phyloP scores from a whole-genome alignment of 2,888 invertebrate species.

The Macrophya alboannulata region DNA sequence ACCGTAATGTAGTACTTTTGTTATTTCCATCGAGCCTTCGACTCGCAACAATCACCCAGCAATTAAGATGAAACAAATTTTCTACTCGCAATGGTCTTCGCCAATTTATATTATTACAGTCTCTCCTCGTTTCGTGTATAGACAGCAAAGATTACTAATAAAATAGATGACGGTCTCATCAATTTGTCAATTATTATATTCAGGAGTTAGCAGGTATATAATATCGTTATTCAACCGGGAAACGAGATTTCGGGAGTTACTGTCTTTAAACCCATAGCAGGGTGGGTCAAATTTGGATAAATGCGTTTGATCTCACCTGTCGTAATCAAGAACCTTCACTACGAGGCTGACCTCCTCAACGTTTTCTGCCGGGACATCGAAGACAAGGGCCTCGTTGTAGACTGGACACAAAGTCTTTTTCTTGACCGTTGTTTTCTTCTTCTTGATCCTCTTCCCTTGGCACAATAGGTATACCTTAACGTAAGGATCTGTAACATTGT shows the following conservation, averaged over 20 bases:
- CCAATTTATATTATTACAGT: neutral
- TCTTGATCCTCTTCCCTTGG: slow-evolving; percentile 94
- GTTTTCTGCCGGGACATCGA: slow-evolving; percentile 93
- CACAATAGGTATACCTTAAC: slow-evolving; percentile 95
- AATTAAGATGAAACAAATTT: neutral
- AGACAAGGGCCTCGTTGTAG: slow-evolving; percentile 96
- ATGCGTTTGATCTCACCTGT: slow-evolving; percentile 84
- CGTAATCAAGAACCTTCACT: slow-evolving; percentile 94
- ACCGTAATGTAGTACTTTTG: neutral
- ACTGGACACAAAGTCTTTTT: slow-evolving; percentile 93
- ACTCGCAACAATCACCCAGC: neutral
- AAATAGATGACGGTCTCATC: slow-evolving; percentile 13
- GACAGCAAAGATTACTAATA: neutral
- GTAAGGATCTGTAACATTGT: slow-evolving; percentile 90
- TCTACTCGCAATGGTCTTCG: neutral
- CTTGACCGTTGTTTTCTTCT: slow-evolving; percentile 95
- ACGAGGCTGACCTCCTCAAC: slow-evolving; percentile 91
- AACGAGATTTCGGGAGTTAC: neutral
- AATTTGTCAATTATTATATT: neutral
- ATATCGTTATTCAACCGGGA: neutral
- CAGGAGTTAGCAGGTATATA: neutral
- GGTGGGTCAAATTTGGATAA: neutral
- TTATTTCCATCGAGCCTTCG: neutral
- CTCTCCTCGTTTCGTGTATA: neutral
- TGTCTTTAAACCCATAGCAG: neutral